Base-by-base conservation (phyloP, 2,113 vertebrate species). In the Chrysemys picta region DNA sequence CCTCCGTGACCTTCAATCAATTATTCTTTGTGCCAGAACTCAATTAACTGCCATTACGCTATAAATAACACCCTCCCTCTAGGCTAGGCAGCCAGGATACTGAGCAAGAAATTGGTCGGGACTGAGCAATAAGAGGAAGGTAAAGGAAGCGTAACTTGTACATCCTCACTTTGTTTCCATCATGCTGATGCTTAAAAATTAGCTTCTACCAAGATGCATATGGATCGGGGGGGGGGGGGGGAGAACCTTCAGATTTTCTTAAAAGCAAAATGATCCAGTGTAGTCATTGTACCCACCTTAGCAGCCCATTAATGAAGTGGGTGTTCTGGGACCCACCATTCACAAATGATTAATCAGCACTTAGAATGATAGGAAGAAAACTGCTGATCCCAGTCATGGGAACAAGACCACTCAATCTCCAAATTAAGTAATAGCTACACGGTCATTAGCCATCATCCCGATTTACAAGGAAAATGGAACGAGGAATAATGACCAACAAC, bases 161-260 rank as follows among this genome's bases (percentile, higher is more conserved):
- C 52, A 2, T 24, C n/a, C 14, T 47, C 11, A 21, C 42, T 78
- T 38, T 62, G 29, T 31, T 62, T 62, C 59, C 29, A 31, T 14
- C 65, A 2, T 49, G 78, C 22, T 2, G 38, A 42, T 89, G 1
- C 4, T 1, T 29, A 7, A n/a, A 49, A 92, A 14, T 59, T 59
- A 22, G 0, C 0, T 54, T 82, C 56, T 29, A 24, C 84, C 17
- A 19, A 0, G 0, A 50, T 53, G 72, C 8, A 0, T 0, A 0
- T 0, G 27, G 56, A 7, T 0, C 0, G 4, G 38, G 12, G 22
- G 10, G 57, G 89, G 65, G 81, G 5, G 42, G 45, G 45, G 45
- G 45, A 45, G 19, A 9, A 3, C 82, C 85, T 78, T 19, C 2
- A 3, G 14, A 13, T 42, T 49, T 38, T n/a, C 82, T 53, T 2